Conservation (phyloP, 2,113 vertebrate species). For the Hippocampus zosterae region DNA sequence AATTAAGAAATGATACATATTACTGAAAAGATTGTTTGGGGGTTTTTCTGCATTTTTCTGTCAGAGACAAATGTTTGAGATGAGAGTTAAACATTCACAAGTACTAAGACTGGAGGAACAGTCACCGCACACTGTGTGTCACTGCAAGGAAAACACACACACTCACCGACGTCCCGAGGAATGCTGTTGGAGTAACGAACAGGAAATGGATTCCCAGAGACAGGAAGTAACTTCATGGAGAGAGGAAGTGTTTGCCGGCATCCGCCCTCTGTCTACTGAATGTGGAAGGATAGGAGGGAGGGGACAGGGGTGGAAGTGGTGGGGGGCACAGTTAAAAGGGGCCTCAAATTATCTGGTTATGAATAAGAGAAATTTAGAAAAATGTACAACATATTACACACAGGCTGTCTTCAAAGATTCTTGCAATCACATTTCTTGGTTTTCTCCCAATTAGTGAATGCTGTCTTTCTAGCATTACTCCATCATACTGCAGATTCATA, state of each 20-base stretch:
- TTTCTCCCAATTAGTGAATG: neutral
- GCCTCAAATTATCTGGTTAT: slow-evolving; percentile 11
- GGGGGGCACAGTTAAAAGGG: neutral
- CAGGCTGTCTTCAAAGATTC: slow-evolving; percentile 8
- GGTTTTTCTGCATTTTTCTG: neutral
- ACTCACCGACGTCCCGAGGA: slow-evolving; percentile 38
- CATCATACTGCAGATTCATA: neutral
- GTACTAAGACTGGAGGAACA: neutral
- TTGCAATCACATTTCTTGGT: neutral
- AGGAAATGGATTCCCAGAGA: slow-evolving; percentile 77
- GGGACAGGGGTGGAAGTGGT: neutral
- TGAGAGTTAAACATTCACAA: neutral
- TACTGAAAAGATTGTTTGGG: neutral
- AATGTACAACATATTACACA: slow-evolving; percentile 2
- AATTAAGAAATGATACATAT: neutral
- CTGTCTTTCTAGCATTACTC: neutral
- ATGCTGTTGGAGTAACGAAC: slow-evolving; percentile 64
- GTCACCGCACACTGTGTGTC: slow-evolving; percentile 8
- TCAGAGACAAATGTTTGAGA: neutral
- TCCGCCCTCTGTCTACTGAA: slow-evolving; percentile 73
- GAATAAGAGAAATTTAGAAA: slow-evolving; percentile 14
- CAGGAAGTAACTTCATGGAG: slow-evolving; percentile 64
- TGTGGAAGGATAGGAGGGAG: slow-evolving; percentile 50
- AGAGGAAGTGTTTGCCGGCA: slow-evolving; percentile 80
- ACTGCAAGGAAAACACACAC: slow-evolving; percentile 31